Evolutionary conservation across 2,797 vertebrate genomes (phyloP), one percentile per base, ranked within the genome.

Genomic region (Phyllotis vaccarum): DNA sequence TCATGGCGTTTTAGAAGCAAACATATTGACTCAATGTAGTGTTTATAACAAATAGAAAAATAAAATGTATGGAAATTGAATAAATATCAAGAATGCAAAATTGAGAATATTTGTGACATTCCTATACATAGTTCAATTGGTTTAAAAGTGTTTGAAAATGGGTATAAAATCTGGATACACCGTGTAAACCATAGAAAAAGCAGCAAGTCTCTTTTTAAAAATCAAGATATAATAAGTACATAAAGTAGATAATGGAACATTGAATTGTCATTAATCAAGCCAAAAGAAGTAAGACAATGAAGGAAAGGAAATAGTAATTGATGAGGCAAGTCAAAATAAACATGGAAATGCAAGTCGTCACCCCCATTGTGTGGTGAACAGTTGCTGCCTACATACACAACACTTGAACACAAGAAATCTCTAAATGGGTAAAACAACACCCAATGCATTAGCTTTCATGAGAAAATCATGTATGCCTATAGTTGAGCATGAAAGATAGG

Each of bases 1-100:
- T 68, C 58, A 87, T 40, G 68, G 24, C 91, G 9, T 66, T 93
- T 90, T 83, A 27, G 70, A 95, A 86, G 22, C 9, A 82, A 96
- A 95, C 40, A 29, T 81, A 95, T 54, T 70, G 76, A 46, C 81
- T 27, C 5, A 49, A 3, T 87, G 1, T 56, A 34, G 2, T 29
- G 29, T 49, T 68, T 78, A 49, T 16, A 60, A 27, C 3, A 92
- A 92, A 92, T 37, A 2, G 66, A 54, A 49, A 76, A 56, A 74
- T 86, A 60, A 95, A 94, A 78, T 31, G 5, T 43, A 27, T 49
- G 5, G 54, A 72, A 88, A 82, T 85, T 3, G 22, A 60, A 21
- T 8, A 86, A 72, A 76, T 13, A 86, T 60, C 46, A 46, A 14
- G 3, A 68, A 5, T 29, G 9, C 43, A 75, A 81, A 89, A 72